Base-by-base conservation (phyloP, 2,888 invertebrate species). In the Tachina grossa region DNA sequence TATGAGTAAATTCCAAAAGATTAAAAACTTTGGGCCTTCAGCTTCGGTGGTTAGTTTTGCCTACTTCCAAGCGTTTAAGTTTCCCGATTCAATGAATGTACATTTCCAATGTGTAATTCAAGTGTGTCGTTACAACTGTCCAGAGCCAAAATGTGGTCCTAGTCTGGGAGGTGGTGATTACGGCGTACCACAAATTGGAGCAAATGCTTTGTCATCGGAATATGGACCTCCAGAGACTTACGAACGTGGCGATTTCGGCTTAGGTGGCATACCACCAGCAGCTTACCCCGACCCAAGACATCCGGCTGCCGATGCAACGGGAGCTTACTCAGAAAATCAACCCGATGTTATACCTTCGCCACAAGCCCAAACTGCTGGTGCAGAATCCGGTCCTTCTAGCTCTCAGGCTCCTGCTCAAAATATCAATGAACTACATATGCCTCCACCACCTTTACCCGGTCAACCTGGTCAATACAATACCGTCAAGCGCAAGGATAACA, bases 21-120 rank as follows among this genome's bases (percentile, higher is more conserved):
- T 98, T 88, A 98, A 98, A 94, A 98, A 98, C 94, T 98, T 98
- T 90, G 98, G 98, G 1, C 97, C 97, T 0, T 97, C 97, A 39
- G 98, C 98, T 6, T 97, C 97, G 0, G 98, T 98, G 5, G 97
- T 98, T 16, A 97, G 97, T 74, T 98, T 98, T 91, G 98, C 98
- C 14, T 97, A 98, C 93, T 98, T 98, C 96, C 98, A 98, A 93
- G 98, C 98, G 9, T 98, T 98, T 94, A 98, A 98, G 93, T 98
- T 98, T 95, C 98, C 98, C 1, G 98, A 98, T 92, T 97, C 97
- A 13, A 98, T 98, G 98, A 98, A 98, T 92, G 98, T 98, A 4
- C 98, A 98, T 94, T 98, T 98, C 96, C 98, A 98, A 92, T 98
- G 98, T 92, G 97, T 98, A 59, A 98, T 98, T 89, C 98, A 98